A percentile compares a stretch with the other conserved stretches of the same genome.
Evolutionary conservation across 2,113 vertebrate species (phyloP).

Genomic region (Carassius auratus): DNA sequence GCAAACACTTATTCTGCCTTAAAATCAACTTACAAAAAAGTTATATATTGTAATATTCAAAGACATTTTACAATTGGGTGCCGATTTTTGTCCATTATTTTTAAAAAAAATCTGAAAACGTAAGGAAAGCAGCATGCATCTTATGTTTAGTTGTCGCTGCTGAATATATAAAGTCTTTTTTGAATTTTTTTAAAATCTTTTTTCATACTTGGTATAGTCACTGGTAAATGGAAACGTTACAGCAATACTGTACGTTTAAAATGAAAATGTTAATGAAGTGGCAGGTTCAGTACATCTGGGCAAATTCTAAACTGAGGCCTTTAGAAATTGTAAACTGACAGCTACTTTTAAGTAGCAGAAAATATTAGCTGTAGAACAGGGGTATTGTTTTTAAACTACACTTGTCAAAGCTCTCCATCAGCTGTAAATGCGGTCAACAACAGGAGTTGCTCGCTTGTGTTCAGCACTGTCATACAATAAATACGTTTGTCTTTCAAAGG

Average conservation of each 20-base stretch:
- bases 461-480: conserved; percentile 32
- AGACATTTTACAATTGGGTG: conserved; percentile 49
- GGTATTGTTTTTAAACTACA: conserved; percentile 44
- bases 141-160: conserved; percentile 43
- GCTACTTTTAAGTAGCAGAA: conserved; percentile 45
- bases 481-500: conserved; percentile 47
- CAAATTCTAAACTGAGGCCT: conserved; percentile 43
- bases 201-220: background rate
- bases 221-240: conserved; percentile 42
- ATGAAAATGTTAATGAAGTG: conserved; percentile 20
- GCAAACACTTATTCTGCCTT: conserved; percentile 55
- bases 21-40: conserved; percentile 53
- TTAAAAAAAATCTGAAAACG: conserved; percentile 36
- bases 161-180: conserved; percentile 35
- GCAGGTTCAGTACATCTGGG: conserved; percentile 29
- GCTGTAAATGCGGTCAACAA: conserved; percentile 17
- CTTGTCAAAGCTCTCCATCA: conserved; percentile 7
- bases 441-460: conserved; percentile 26
- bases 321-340: conserved; percentile 54
- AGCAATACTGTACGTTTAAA: conserved; percentile 37
- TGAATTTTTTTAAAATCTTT: background rate
- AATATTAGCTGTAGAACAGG: conserved; percentile 31
- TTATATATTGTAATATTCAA: conserved; percentile 51
- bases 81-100: conserved; percentile 33
- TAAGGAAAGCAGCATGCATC: conserved; percentile 52